Evolutionary conservation across 2,888 invertebrate genomes (phyloP).

Genomic region (Acleris literana): DNA sequence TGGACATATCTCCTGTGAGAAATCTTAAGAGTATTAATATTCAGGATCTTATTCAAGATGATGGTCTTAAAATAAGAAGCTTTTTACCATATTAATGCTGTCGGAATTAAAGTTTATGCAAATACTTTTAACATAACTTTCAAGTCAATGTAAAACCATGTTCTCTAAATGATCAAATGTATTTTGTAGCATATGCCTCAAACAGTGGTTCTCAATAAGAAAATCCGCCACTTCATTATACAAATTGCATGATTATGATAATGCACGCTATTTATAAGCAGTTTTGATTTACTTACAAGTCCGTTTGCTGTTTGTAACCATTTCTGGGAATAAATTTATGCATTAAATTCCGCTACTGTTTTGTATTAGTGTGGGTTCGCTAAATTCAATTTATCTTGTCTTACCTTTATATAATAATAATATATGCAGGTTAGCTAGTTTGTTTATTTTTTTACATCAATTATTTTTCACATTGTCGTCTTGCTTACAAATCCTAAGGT

Average conservation of each 20-base stretch:
- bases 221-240: slow-evolving; percentile 75
- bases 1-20: slow-evolving; percentile 46
- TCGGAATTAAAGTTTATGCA: slow-evolving; percentile 2
- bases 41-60: slow-evolving; percentile 26
- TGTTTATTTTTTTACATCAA: slow-evolving; percentile 5
- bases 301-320: slow-evolving; percentile 63
- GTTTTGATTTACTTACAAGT: slow-evolving; percentile 75
- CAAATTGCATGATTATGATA: slow-evolving; percentile 80
- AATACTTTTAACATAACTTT: slow-evolving; percentile 34
- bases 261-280: slow-evolving; percentile 73
- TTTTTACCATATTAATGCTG: no score
- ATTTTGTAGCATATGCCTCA: slow-evolving; percentile 59
- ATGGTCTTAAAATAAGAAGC: background rate
- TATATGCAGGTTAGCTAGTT: slow-evolving; percentile 32
- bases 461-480: no score
- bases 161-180: slow-evolving; percentile 51
- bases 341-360: slow-evolving; percentile 74
- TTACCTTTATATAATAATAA: slow-evolving; percentile 55
- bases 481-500: no score
- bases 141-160: slow-evolving; percentile 30
- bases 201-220: slow-evolving; percentile 66
- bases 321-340: slow-evolving; percentile 76
- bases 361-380: slow-evolving; percentile 71
- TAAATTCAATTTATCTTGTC: slow-evolving; percentile 59
- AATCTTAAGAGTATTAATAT: slow-evolving; percentile 34